Conservation (phyloP, 2,888 invertebrate genomes). For the Craniophora ligustri region DNA sequence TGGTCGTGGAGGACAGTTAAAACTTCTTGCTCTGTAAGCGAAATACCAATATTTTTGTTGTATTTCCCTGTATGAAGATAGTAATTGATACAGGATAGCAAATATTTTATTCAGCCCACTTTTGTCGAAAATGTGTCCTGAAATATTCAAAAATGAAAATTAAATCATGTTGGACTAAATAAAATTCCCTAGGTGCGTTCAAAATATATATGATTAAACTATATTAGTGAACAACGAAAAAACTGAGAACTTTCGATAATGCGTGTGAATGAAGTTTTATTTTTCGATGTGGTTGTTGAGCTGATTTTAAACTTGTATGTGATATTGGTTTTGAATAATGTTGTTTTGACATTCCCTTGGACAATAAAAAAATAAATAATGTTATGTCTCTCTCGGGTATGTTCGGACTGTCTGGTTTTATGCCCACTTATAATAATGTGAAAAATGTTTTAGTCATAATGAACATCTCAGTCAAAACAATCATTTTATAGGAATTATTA, state of each 20-base stretch:
- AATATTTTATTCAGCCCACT: constrained; percentile 2
- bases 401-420: constrained; percentile 41
- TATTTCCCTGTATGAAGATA: constrained; percentile 24
- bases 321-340: constrained; percentile 47
- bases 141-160: background rate
- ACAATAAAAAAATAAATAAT: constrained; percentile 67
- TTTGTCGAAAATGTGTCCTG: background rate
- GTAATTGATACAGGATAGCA: background rate
- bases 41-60: constrained; percentile 34
- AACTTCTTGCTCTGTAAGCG: constrained; percentile 34
- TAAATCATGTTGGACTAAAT: background rate
- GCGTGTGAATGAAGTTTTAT: constrained; percentile 6
- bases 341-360: constrained; percentile 69
- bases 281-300: constrained; percentile 11
- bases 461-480: constrained; percentile 19
- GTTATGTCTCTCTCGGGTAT: constrained; percentile 71
- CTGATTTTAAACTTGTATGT: constrained; percentile 31
- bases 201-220: constrained; percentile 6
- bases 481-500: no score
- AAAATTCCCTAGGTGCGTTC: constrained; percentile 9
- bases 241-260: constrained; percentile 3
- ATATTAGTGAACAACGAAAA: constrained; percentile 23
- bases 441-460: background rate
- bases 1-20: constrained; percentile 20
- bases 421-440: constrained; percentile 10